phyloP scores from a whole-genome alignment of 2,113 vertebrate genomes.

The Sinocyclocheilus rhinocerous region DNA sequence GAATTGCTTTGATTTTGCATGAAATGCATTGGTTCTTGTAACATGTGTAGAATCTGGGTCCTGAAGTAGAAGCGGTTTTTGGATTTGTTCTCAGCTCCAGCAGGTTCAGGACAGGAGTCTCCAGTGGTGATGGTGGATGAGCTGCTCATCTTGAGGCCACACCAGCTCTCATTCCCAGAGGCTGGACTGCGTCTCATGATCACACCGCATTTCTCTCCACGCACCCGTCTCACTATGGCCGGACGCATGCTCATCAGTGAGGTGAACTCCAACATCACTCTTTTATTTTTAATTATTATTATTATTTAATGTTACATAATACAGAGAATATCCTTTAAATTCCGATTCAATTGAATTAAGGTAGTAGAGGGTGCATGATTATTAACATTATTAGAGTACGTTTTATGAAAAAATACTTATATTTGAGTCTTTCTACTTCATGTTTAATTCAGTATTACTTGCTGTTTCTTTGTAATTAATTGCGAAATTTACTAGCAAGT shows the following conservation, averaged over 20 bases:
- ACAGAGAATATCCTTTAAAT: background rate
- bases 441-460: no score
- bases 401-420: no score
- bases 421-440: no score
- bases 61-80: background rate
- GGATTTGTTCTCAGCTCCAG: conserved; percentile 59
- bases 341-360: background rate
- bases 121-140: conserved; percentile 81
- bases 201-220: conserved; percentile 79
- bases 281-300: no score
- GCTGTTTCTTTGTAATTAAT: background rate
- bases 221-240: conserved; percentile 80
- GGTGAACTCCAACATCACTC: conserved; percentile 58
- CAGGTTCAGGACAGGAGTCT: conserved; percentile 60
- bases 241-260: conserved; percentile 81
- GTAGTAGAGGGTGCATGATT: no score
- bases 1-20: background rate
- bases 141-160: conserved; percentile 75
- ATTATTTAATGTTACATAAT: background rate
- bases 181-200: conserved; percentile 81
- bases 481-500: background rate
- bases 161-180: conserved; percentile 80
- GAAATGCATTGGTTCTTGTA: background rate
- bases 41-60: background rate
- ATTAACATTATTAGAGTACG: no score